phyloP scores from a whole-genome alignment of 2,113 vertebrate genomes.

The Lagopus muta region DNA sequence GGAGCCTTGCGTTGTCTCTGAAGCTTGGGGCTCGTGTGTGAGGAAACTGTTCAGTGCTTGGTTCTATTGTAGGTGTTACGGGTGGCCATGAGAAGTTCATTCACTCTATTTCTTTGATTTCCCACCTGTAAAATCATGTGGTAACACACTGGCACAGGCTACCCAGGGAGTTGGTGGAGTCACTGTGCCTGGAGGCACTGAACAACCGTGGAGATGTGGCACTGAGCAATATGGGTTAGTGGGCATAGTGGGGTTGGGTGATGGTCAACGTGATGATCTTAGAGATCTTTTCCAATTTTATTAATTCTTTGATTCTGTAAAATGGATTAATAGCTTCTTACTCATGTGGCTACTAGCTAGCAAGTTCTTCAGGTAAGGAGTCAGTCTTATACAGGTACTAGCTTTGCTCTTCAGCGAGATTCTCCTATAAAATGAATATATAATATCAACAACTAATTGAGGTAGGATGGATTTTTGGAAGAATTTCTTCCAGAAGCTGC shows the following conservation, averaged over 20 bases:
- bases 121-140: background rate
- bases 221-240: no score
- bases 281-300: no score
- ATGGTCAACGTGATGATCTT: no score
- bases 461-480: background rate
- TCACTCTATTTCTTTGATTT: background rate
- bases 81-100: background rate
- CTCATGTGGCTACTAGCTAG: background rate
- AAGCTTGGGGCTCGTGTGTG: background rate
- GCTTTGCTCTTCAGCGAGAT: background rate
- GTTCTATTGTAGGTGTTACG: background rate
- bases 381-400: background rate
- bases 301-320: background rate
- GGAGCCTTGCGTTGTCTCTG: background rate
- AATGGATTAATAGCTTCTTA: background rate
- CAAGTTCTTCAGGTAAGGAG: background rate
- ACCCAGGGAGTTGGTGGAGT: no score
- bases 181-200: no score
- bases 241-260: no score
- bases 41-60: background rate
- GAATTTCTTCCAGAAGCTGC: background rate
- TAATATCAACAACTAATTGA: background rate
- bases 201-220: no score
- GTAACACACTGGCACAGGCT: no score
- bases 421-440: background rate